A percentile compares a stretch with the other conserved stretches of the same genome.
These are phyloP conservation scores for Euclidia mi DNA, from an alignment of 2,888 invertebrate species.

Conservation along the genomic window DNA sequence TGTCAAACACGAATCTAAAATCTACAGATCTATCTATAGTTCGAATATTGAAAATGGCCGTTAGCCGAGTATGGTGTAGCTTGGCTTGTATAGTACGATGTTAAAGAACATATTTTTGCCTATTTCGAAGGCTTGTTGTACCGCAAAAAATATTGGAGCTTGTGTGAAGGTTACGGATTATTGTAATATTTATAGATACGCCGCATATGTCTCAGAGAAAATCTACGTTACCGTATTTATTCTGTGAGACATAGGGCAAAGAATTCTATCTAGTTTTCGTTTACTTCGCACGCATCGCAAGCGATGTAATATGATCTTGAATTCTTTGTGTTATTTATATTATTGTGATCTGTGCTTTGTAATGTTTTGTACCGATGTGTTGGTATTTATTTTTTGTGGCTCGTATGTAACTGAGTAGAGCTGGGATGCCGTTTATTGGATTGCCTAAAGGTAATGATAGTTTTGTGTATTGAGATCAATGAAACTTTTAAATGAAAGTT, in stretches of 20 bases:
- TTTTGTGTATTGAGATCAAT: too few relatives aligned
- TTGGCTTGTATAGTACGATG: too few relatives aligned
- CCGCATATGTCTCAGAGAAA: constrained; percentile 1
- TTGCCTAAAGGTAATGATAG: too few relatives aligned
- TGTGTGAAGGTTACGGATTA: constrained; percentile 6
- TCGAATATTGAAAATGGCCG: too few relatives aligned
- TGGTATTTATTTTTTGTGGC: too few relatives aligned
- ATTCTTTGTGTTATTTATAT: constrained; percentile 28
- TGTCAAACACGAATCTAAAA: too few relatives aligned
- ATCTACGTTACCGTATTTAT: background rate
- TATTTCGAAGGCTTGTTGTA: constrained; percentile 1
- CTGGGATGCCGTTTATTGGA: too few relatives aligned
- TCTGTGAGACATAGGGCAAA: background rate
- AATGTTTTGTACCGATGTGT: too few relatives aligned
- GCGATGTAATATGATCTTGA: background rate
- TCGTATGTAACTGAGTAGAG: too few relatives aligned
- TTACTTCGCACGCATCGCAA: background rate
- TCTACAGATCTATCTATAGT: too few relatives aligned
- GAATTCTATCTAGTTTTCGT: constrained; percentile 1
- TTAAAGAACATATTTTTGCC: constrained; percentile 1
- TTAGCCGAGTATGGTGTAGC: background rate
- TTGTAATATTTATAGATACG: constrained; percentile 8
- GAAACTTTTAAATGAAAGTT: too few relatives aligned
- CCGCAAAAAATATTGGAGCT: background rate
- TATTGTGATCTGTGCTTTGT: background rate